Evolutionary conservation across 2,113 vertebrate species (phyloP), one percentile per base, ranked within the genome.

Genomic region (Bubo bubo): DNA sequence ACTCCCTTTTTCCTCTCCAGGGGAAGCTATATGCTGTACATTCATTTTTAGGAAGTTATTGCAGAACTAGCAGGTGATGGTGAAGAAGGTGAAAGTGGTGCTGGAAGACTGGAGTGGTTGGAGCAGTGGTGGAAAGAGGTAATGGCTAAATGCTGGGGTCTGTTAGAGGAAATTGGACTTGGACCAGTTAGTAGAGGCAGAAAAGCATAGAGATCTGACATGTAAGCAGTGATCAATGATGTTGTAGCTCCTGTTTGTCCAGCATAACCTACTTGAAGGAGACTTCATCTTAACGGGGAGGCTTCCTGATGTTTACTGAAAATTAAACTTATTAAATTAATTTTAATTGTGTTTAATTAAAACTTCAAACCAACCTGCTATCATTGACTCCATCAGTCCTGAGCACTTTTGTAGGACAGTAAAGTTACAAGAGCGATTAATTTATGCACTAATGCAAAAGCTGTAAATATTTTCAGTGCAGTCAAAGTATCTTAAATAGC

Each of bases 391-490:
- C 39, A 32, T 50, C 32, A n/a, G 30, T 59, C 3, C 37, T 83
- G 43, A 80, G 28, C 13, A 26, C 32, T 95, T 96, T 86, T 70
- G 59, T 70, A 62, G 20, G 41, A 37, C 22, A 66, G 45, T 55
- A 71, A 92, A 92, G 21, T 24, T 83, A 79, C 39, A 88, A 34
- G 24, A 52, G 14, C 22, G 86, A 79, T 95, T 90, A 90, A 73
- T 68, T 66, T 22, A 70, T 60, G 32, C 24, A 53, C 10, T 83
- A 88, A 70, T 73, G 20, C 32, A 91, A 41, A 73, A 86, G 28
- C 11, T 80, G 79, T 94, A 91, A 93, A 92, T 95, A 92, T 64
- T 94, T 97, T 88, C 59, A 73, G 68, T 66, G 52, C 19, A 50
- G 45, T 55, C n/a, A 56, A 90, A 83, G 45, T 74, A 66, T 80